Percentiles rank a stretch among this genome's conserved stretches.
phyloP scores from a whole-genome alignment of 2,888 invertebrate genomes.

The Cryptocheilus praepositus region DNA sequence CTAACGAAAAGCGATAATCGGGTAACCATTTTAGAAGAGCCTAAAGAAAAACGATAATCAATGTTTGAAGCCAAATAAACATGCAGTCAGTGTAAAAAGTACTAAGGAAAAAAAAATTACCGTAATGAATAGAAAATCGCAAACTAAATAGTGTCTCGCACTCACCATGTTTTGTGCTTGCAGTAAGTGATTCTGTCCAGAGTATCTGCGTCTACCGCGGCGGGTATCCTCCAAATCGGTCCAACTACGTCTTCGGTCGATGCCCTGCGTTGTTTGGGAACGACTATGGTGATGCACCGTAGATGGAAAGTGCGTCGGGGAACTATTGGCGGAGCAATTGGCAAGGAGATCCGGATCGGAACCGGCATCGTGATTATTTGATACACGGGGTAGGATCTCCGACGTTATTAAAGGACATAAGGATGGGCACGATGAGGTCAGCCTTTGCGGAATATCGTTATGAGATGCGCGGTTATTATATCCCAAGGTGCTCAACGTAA shows the following conservation, averaged over 20 bases:
- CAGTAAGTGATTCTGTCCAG: conserved; percentile 67
- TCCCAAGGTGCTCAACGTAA: conserved; percentile 73
- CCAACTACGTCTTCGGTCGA: conserved; percentile 87
- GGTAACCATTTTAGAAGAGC: too few relatives aligned
- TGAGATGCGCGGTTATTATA: conserved; percentile 61
- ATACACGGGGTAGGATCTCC: conserved; percentile 59
- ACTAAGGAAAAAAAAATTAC: too few relatives aligned
- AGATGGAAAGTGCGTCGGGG: conserved; percentile 74
- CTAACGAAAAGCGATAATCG: too few relatives aligned
- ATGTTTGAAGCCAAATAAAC: too few relatives aligned
- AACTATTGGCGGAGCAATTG: conserved; percentile 76
- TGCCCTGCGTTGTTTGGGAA: conserved; percentile 76
- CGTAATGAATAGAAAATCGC: too few relatives aligned
- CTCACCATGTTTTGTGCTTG: conserved; percentile 72
- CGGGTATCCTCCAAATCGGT: conserved; percentile 85
- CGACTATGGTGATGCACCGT: conserved; percentile 69
- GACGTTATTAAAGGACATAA: conserved; percentile 71
- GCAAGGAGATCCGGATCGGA: conserved; percentile 76
- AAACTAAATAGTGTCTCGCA: conserved; percentile 27
- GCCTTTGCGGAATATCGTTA: conserved; percentile 75
- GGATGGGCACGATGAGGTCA: conserved; percentile 86
- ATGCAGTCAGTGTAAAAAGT: too few relatives aligned
- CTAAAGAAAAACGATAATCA: too few relatives aligned
- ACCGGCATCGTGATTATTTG: conserved; percentile 76
- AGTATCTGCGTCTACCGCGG: conserved; percentile 64